These are phyloP conservation scores for Pocillopora damicornis DNA, from an alignment of 64 coral and sea anemone species.

Conservation along the genomic window DNA sequence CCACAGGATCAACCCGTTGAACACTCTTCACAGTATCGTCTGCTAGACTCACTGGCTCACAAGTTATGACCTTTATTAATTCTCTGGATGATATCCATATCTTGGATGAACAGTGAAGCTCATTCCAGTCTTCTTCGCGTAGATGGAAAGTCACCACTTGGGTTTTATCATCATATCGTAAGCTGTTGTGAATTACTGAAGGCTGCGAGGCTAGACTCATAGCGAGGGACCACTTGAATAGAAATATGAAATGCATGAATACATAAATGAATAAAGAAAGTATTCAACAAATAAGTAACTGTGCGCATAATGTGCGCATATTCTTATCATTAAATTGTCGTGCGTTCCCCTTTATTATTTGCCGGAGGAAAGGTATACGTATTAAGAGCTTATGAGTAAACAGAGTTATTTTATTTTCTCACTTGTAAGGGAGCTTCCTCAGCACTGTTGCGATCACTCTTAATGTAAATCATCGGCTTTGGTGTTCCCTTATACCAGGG, in stretches of 20 bases:
- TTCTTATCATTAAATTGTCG: too few species aligned
- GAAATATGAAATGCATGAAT: neutral
- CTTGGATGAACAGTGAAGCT: neutral
- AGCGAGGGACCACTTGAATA: neutral
- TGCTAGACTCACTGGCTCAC: constrained; percentile 5
- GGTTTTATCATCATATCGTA: constrained; percentile 35
- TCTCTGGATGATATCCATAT: neutral
- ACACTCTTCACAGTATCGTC: neutral
- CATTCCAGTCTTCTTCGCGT: constrained; percentile 41
- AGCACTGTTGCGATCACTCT: neutral
- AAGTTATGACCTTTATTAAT: neutral
- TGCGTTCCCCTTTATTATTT: neutral
- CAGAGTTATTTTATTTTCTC: neutral
- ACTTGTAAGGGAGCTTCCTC: neutral
- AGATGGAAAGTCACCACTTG: constrained; percentile 36
- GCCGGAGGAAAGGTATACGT: neutral
- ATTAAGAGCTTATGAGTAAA: neutral
- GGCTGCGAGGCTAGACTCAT: neutral
- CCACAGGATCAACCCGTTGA: constrained; percentile 17
- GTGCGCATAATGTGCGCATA: too few species aligned
- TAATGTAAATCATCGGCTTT: constrained; percentile 4
- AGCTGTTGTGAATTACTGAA: constrained; percentile 34
- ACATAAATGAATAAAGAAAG: neutral
- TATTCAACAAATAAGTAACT: too few species aligned
- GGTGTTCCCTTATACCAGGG: constrained; percentile 23